Base-by-base conservation (phyloP, 2,888 invertebrate species). In the Andrena chrysosceles region DNA sequence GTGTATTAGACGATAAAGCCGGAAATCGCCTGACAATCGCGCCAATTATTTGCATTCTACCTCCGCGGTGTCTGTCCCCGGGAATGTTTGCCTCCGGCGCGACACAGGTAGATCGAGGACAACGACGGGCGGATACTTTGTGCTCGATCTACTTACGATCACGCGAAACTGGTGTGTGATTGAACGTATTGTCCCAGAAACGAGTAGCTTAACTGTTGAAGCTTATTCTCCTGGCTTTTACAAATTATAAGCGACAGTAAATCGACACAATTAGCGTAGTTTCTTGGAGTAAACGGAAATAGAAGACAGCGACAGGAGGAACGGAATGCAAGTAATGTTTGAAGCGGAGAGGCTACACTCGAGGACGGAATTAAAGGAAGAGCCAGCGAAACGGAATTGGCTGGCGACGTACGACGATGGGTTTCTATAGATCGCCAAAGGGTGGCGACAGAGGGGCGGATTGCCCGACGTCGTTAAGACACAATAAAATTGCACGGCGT, bases 401-500 rank as follows among this genome's bases (percentile, higher is more conserved):
- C 67, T 85, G 72, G 75, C 77, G 70, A 89, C 80, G 81, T 83
- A 89, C 83, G 77, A 63, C 60, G 78, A 54, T 59, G 77, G 20
- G 42, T 6, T 20, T 54, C 84, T 75, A 74, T 73, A 77, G 86
- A 77, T 71, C 62, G 70, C 16, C 29, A 52, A 20, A 48, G 69
- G 73, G 64, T 48, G 69, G 13, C 60, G 54, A 52, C 52, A 33
- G 23, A 68, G 74, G 77, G 71, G 49, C 49, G 83, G 84, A 64
- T 81, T 89, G 87, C 86, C 84, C 87, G 89, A 87, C 86, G 87
- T 91, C 90, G 89, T 91, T 90, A 90, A 89, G 91, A 81, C 85
- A 86, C 90, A 89, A 91, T 91, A 90, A 91, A 91, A 91, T 87
- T 86, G 83, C 86, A 71, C 74, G 74, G 85, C 83, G 88, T 84